Percentiles rank a stretch among this genome's conserved stretches.
These are phyloP conservation scores for Eupithecia dodoneata DNA, from an alignment of 2,888 invertebrate genomes.

Conservation along the genomic window DNA sequence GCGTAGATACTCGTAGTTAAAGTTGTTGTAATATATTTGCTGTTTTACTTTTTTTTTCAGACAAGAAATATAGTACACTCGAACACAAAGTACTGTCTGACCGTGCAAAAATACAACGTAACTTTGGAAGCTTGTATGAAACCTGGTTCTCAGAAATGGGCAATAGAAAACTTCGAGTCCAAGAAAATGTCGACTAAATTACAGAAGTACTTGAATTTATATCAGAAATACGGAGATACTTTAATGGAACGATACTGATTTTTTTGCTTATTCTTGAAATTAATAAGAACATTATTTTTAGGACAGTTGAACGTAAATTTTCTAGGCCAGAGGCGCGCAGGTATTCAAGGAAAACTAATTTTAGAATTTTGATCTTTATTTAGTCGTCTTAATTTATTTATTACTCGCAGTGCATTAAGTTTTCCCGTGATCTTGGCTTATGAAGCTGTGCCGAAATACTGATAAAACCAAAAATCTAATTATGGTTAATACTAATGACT, in stretches of 20 bases:
- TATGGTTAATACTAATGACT: too few species aligned
- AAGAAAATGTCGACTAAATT: constrained; percentile 49
- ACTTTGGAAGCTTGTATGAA: constrained; percentile 48
- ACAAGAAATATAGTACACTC: constrained; percentile 54
- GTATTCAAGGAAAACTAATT: background rate
- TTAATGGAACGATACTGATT: constrained; percentile 4
- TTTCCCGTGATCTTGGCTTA: too few species aligned
- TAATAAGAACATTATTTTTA: background rate
- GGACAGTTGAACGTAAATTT: background rate
- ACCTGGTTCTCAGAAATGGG: constrained; percentile 54
- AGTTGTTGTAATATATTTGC: background rate
- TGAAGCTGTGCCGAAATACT: too few species aligned
- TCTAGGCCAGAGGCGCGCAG: background rate
- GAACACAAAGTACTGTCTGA: constrained; percentile 55
- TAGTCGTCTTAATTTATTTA: too few species aligned
- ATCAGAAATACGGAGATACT: constrained; percentile 12
- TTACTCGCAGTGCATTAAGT: too few species aligned
- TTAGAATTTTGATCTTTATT: background rate
- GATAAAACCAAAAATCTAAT: too few species aligned
- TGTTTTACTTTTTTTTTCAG: constrained; percentile 49
- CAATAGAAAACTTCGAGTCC: constrained; percentile 54
- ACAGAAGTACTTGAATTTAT: constrained; percentile 31
- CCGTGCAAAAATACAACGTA: constrained; percentile 43
- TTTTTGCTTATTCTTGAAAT: background rate
- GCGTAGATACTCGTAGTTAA: background rate